These are phyloP conservation scores for Brachyopa scutellaris DNA, from an alignment of 2,888 invertebrate species.

Conservation along the genomic window DNA sequence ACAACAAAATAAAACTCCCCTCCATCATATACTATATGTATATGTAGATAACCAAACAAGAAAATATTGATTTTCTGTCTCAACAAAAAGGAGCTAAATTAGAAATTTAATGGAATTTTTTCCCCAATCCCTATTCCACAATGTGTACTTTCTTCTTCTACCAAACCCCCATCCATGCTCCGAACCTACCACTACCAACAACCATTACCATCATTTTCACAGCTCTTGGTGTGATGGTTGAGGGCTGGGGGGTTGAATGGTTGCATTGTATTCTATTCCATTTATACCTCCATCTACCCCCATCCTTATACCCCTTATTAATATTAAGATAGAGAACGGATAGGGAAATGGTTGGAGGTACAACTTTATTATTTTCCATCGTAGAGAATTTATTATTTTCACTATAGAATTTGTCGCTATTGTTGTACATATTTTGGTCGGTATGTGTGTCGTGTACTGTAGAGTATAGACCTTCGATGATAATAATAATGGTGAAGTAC, in stretches of 20 bases:
- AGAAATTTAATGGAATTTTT: conserved; percentile 70
- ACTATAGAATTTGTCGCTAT: conserved; percentile 54
- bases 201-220: conserved; percentile 68
- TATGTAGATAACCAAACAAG: too few species aligned
- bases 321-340: conserved; percentile 45
- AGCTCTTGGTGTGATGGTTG: conserved; percentile 19
- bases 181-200: conserved; percentile 49
- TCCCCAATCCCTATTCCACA: conserved; percentile 24
- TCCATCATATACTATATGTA: conserved; percentile 36
- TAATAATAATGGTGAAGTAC: conserved; percentile 42
- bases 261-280: conserved; percentile 64
- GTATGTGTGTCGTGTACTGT: too few species aligned
- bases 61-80: conserved; percentile 72
- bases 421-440: neutral
- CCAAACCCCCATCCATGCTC: conserved; percentile 18
- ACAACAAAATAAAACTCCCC: conserved; percentile 34
- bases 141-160: conserved; percentile 29
- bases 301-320: conserved; percentile 54
- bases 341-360: conserved; percentile 30
- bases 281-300: conserved; percentile 32
- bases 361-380: conserved; percentile 60
- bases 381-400: conserved; percentile 58
- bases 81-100: conserved; percentile 71
- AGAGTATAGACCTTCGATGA: conserved; percentile 47
- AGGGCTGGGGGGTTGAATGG: conserved; percentile 9